phyloP scores from a whole-genome alignment of 2,113 vertebrate genomes.

The Gadus chalcogrammus region DNA sequence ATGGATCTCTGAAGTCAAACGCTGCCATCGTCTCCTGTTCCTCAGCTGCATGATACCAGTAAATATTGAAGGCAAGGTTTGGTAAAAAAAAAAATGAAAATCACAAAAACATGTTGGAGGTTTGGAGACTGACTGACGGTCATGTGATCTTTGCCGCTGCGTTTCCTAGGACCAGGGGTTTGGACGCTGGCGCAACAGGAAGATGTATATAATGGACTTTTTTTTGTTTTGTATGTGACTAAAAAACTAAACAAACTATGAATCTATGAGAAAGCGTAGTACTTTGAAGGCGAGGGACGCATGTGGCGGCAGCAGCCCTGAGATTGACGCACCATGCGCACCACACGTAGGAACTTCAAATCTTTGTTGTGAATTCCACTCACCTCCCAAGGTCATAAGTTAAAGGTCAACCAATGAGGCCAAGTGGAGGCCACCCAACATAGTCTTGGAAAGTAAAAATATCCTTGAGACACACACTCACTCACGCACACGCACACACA shows the following conservation, averaged over 20 bases:
- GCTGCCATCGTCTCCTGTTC: conserved; percentile 44
- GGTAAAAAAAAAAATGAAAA: neutral
- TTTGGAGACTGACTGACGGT: conserved; percentile 50
- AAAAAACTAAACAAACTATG: conserved; percentile 37
- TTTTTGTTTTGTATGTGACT: conserved; percentile 74
- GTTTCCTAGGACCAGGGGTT: conserved; percentile 54
- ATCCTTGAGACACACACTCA: conserved; percentile 27
- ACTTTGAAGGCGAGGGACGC: conserved; percentile 74
- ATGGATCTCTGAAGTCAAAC: conserved; percentile 51
- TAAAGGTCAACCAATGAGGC: conserved; percentile 56
- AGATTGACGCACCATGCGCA: conserved; percentile 58
- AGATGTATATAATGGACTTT: conserved; percentile 76
- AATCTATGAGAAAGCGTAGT: conserved; percentile 64
- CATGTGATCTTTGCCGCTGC: conserved; percentile 39
- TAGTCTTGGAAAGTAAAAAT: conserved; percentile 49
- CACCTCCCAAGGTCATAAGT: conserved; percentile 60
- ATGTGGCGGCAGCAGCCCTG: conserved; percentile 64
- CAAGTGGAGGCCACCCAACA: conserved; percentile 38
- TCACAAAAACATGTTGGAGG: conserved; percentile 38
- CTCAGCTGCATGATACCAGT: conserved; percentile 65
- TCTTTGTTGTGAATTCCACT: conserved; percentile 76
- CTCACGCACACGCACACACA: too few species aligned
- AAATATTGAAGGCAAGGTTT: conserved; percentile 44
- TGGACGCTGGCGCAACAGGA: conserved; percentile 51
- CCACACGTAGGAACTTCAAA: conserved; percentile 70